Base-by-base conservation (phyloP, 2,888 invertebrate genomes). In the Acrocera orbiculus region DNA sequence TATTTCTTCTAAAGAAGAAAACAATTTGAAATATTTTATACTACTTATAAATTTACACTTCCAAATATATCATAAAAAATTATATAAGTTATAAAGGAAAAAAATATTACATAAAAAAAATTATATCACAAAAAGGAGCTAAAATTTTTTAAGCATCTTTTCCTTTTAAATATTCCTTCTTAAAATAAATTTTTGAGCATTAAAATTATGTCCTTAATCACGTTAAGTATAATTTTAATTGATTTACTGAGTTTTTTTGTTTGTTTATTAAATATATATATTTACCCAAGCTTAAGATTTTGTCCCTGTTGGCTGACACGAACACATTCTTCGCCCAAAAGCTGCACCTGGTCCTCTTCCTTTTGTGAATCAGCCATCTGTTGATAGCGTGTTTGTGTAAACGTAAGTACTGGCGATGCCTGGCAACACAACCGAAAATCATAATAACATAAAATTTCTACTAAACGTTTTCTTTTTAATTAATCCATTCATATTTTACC, bases 321-420 rank as follows among this genome's bases (percentile, higher is more conserved):
- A 61, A 87, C 78, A 57, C 81, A 86, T 69, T 93, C 93, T 67
- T 93, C 93, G 63, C 90, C 90, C 61, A 95, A 77, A 58, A 95
- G 76, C 52, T 89, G 89, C 57, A 89, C 83, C 66, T 87, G 89
- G 65, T 93, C 86, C 70, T 92, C 85, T 67, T 92, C 90, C 56
- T 85, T 78, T 62, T 82, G 80, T 60, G 89, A 86, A 67, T 93
- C 93, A 66, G 90, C 89, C 86, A 92, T 89, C 83, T 90, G 89
- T 68, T 53, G 54, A 54, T 58, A 59, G 52, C 58, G 56, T 25
- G 26, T 35, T 68, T 67, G 69, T 61, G 65, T 63, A 68, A 66
- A 62, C 65, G 66, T 64, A 68, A 63, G 64, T 64, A 66, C 63
- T 62, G 70, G 65, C 65, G 73, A 76, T 74, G 76, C 53, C 60